Evolutionary conservation across 2,888 invertebrate genomes (phyloP).

Genomic region (Dryobota labecula): DNA sequence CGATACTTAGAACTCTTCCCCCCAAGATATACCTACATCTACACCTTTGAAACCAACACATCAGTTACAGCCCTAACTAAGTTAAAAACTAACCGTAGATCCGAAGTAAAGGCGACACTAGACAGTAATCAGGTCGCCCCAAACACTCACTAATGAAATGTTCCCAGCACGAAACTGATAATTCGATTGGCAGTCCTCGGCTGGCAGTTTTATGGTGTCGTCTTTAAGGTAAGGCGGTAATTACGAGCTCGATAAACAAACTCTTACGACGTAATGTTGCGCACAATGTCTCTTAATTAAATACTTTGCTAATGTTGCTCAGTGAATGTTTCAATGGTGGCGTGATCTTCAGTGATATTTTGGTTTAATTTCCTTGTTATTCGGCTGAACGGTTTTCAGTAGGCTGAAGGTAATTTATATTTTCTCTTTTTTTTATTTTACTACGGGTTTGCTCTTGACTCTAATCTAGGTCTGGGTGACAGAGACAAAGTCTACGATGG

Average conservation of each 20-base stretch:
- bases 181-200: slow-evolving; percentile 66
- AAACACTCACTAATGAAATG: slow-evolving; percentile 60
- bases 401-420: too few species aligned
- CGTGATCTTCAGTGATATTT: slow-evolving; percentile 7
- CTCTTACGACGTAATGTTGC: slow-evolving; percentile 44
- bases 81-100: slow-evolving; percentile 24
- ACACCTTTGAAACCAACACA: slow-evolving; percentile 17
- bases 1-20: neutral
- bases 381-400: neutral
- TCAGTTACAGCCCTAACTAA: slow-evolving; percentile 19
- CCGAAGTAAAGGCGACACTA: slow-evolving; percentile 29
- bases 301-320: slow-evolving; percentile 33
- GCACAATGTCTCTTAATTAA: slow-evolving; percentile 56
- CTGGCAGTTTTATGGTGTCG: slow-evolving; percentile 71
- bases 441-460: too few species aligned
- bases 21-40: neutral
- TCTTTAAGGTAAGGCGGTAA: slow-evolving; percentile 70
- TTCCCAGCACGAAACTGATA: slow-evolving; percentile 60
- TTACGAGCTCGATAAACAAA: slow-evolving; percentile 68
- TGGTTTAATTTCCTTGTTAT: slow-evolving; percentile 21
- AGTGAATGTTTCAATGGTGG: slow-evolving; percentile 10
- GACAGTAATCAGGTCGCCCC: slow-evolving; percentile 34
- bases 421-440: too few species aligned
- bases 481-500: too few species aligned
- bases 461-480: too few species aligned